Evolutionary conservation across 2,113 vertebrate genomes (phyloP), one percentile per base, ranked within the genome.

Genomic region (Aphyosemion australe): DNA sequence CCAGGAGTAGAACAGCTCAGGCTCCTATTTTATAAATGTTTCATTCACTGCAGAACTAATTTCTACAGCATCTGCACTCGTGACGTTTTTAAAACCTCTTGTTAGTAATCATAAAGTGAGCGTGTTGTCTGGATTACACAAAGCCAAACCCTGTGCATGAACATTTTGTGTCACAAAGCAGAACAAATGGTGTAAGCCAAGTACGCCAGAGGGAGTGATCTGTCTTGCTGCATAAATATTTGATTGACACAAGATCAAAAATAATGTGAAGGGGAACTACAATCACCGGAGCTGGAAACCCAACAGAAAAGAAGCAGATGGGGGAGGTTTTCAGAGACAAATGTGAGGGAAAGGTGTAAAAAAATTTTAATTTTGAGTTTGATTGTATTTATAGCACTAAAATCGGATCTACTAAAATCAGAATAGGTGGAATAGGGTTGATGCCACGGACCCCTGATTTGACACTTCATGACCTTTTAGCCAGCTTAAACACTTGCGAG

Each of bases 211-310:
- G 74, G 76, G 72, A 83, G 55, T 70, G 57, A 15, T 66, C 34
- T 21, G 71, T 60, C 56, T 76, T 75, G 74, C 56, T 50, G 11
- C 58, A 63, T 80, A 21, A 88, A 76, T 78, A 64, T 84, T 77
- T 79, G 74, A 86, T 82, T 82, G 82, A 83, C 34, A 54, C 1
- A 1, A 19, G n/a, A 65, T 79, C 70, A 84, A 78, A 87, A 84
- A 77, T 76, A 79, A 76, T 47, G 26, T 53, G 46, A 70, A 56
- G 51, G 72, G 64, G 72, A 81, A 64, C 67, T 20, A 67, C 53
- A 53, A 61, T 65, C 69, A 77, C 63, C 54, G 76, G 74, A 73
- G 31, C 53, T 62, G 74, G 57, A 61, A 82, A 71, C 61, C 15
- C 34, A 63, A 54, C 65, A 70, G 65, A 6, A 46, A 37, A 37